Conservation (phyloP, 1,140 invertebrate genomes). For the Triops cancriformis region DNA sequence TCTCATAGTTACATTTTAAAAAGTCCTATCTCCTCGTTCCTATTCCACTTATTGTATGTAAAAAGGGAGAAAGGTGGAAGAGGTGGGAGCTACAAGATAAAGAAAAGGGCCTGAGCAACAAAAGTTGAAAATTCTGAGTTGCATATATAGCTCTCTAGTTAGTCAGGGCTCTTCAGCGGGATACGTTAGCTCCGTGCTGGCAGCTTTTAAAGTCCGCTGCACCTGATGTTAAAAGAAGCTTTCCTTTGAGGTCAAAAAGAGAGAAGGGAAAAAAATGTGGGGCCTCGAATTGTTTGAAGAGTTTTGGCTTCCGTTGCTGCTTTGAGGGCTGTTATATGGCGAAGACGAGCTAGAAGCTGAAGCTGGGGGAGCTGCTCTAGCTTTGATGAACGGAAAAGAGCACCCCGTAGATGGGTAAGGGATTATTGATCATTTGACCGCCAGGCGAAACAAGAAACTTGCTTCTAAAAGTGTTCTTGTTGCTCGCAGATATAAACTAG, state of each 20-base stretch:
- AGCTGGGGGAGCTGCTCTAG: conserved; percentile 6
- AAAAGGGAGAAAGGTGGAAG: too few species aligned
- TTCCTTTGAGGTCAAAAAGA: not conserved
- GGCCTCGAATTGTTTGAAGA: not conserved
- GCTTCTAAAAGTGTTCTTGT: not conserved
- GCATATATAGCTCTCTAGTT: not conserved
- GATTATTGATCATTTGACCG: conserved; percentile 10
- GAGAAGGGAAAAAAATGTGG: not conserved
- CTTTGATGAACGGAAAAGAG: conserved; percentile 5
- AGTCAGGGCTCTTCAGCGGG: not conserved
- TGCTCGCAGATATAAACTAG: not conserved
- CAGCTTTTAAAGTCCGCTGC: not conserved
- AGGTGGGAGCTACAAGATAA: too few species aligned
- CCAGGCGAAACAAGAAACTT: not conserved
- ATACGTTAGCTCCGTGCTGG: not conserved
- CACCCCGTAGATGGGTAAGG: not conserved
- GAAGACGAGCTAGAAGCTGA: not conserved
- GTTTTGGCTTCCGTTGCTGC: not conserved
- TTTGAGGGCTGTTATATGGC: not conserved
- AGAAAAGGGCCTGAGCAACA: not conserved
- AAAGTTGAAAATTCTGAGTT: not conserved
- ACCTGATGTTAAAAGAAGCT: not conserved
- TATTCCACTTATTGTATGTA: too few species aligned
- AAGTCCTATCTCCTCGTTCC: too few species aligned
- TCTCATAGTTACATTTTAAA: too few species aligned